Conservation (phyloP, 2,888 invertebrate genomes). For the Oithona nana region DNA sequence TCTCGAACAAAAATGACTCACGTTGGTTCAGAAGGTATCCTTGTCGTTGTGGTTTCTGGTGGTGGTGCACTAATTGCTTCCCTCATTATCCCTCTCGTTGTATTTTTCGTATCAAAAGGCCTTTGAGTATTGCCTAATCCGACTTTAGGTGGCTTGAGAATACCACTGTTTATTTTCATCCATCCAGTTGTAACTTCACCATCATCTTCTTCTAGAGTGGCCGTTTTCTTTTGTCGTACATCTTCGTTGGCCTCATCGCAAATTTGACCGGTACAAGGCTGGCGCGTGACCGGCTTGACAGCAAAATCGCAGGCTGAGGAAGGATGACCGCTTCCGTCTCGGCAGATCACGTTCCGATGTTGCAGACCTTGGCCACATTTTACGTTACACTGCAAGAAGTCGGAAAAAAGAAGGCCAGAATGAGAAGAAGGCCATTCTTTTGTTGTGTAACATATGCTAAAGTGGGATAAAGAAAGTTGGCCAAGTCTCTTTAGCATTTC, state of each 20-base stretch:
- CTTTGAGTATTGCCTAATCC: too few relatives aligned
- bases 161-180: not conserved
- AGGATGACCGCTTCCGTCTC: slow-evolving; percentile 34
- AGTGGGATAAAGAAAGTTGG: too few relatives aligned
- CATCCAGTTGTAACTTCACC: not conserved
- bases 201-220: not conserved
- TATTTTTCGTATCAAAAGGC: too few relatives aligned
- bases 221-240: not conserved
- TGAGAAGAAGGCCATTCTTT: not conserved
- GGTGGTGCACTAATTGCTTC: too few relatives aligned
- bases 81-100: too few relatives aligned
- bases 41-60: too few relatives aligned
- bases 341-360: slow-evolving; percentile 58
- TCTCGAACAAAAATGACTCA: too few relatives aligned
- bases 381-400: slow-evolving; percentile 56
- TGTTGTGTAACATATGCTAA: not conserved
- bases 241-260: slow-evolving; percentile 18
- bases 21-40: too few relatives aligned
- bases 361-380: slow-evolving; percentile 73
- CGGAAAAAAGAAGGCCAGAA: slow-evolving; percentile 15
- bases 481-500: too few relatives aligned
- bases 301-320: slow-evolving; percentile 44
- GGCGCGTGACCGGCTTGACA: slow-evolving; percentile 45
- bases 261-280: slow-evolving; percentile 41
- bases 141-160: not conserved